phyloP scores from a whole-genome alignment of 2,797 vertebrate species.

The Lycodopsis pacificus region DNA sequence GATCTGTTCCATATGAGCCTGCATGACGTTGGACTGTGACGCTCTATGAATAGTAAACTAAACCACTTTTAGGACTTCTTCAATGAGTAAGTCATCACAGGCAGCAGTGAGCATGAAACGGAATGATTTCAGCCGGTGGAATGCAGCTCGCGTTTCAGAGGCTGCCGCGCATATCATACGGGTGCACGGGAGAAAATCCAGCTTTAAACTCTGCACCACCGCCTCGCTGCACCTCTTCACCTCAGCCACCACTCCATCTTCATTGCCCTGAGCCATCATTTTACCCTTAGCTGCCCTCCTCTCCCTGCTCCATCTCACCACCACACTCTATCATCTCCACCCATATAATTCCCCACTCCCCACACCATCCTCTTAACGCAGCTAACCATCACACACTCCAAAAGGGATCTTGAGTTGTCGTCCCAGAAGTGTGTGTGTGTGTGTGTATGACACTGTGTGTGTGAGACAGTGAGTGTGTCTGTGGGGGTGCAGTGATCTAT shows the following conservation, averaged over 20 bases:
- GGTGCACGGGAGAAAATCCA: conserved; percentile 31
- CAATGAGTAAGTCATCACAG: conserved; percentile 3
- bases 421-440: conserved; percentile 21
- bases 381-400: conserved; percentile 38
- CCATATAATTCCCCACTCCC: neutral
- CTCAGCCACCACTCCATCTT: conserved; percentile 39
- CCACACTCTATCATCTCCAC: conserved; percentile 46
- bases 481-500: conserved; percentile 42
- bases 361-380: conserved; percentile 52
- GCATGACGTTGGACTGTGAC: neutral
- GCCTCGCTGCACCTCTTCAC: conserved; percentile 21
- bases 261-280: conserved; percentile 52
- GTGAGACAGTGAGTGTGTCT: conserved; percentile 13
- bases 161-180: conserved; percentile 25
- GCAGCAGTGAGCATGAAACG: neutral
- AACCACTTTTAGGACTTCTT: neutral
- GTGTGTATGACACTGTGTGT: conserved; percentile 11
- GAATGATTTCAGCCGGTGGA: conserved; percentile 3
- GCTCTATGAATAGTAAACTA: neutral
- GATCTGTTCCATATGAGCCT: neutral
- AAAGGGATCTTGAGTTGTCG: conserved; percentile 32
- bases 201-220: conserved; percentile 15
- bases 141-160: conserved; percentile 24
- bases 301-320: conserved; percentile 27
- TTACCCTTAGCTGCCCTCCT: conserved; percentile 36